phyloP scores from a whole-genome alignment of 2,113 vertebrate genomes.

The Lipotes vexillifer region DNA sequence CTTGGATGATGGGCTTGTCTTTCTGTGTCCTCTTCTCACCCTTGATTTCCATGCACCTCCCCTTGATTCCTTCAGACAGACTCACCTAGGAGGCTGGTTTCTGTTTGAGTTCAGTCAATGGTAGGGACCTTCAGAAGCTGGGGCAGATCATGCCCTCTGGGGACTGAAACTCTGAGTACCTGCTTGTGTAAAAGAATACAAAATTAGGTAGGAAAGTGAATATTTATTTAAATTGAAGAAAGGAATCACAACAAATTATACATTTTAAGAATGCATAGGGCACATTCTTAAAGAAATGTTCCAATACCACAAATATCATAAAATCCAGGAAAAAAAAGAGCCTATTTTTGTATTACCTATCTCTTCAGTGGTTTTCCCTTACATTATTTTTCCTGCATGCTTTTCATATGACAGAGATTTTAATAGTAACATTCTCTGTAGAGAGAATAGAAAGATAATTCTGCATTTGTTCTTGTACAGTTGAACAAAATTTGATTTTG shows the following conservation, averaged over 20 bases:
- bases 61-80: not conserved
- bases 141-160: fast-evolving
- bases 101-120: not conserved
- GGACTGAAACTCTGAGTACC: not conserved
- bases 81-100: not conserved
- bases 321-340: not conserved
- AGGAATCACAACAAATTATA: not conserved
- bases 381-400: not conserved
- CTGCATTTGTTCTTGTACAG: not conserved
- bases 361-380: not conserved
- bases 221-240: not conserved
- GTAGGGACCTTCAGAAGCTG: not conserved
- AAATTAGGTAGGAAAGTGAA: not conserved
- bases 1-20: not conserved
- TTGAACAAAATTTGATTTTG: not conserved
- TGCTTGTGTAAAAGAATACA: not conserved
- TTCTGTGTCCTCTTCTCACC: not conserved
- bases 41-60: not conserved
- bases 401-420: not conserved
- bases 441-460: not conserved
- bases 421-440: not conserved
- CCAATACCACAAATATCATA: not conserved
- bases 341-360: not conserved
- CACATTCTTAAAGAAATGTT: not conserved
- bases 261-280: not conserved